Conservation (phyloP, 2,888 invertebrate genomes). For the Dryomyza anilis region DNA sequence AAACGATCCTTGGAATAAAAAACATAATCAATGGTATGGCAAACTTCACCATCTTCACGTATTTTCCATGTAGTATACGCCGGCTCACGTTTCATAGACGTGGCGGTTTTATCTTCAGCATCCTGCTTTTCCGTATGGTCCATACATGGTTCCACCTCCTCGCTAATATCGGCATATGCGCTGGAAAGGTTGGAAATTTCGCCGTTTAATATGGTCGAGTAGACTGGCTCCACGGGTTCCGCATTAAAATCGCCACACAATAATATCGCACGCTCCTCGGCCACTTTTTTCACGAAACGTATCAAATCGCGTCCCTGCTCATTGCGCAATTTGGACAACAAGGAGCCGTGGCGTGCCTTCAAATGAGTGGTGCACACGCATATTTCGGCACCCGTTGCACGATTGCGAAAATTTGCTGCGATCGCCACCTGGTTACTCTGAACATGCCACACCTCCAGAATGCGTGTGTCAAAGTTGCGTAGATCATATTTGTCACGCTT, state of each 20-base stretch:
- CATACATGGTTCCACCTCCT: slow-evolving; percentile 40
- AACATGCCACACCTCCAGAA: slow-evolving; percentile 74
- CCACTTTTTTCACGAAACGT: slow-evolving; percentile 64
- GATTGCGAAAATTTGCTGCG: slow-evolving; percentile 64
- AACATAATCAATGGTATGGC: slow-evolving; percentile 77
- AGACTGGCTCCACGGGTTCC: slow-evolving; percentile 73
- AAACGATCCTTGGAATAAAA: slow-evolving; percentile 68
- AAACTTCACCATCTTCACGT: slow-evolving; percentile 72
- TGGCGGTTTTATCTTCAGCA: slow-evolving; percentile 40
- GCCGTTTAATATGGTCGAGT: slow-evolving; percentile 65
- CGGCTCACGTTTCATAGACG: slow-evolving; percentile 66
- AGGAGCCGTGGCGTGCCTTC: slow-evolving; percentile 73
- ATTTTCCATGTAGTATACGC: slow-evolving; percentile 79
- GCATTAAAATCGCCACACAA: slow-evolving; percentile 80
- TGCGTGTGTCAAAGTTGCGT: slow-evolving; percentile 65
- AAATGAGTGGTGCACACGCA: slow-evolving; percentile 75
- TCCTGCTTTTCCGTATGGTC: slow-evolving; percentile 28
- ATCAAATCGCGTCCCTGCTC: slow-evolving; percentile 74
- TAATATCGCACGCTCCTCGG: slow-evolving; percentile 66
- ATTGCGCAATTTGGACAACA: slow-evolving; percentile 70
- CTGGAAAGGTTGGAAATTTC: slow-evolving; percentile 61
- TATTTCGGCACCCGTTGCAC: slow-evolving; percentile 66
- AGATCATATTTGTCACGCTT: slow-evolving; percentile 68
- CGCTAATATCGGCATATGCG: slow-evolving; percentile 63
- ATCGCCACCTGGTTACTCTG: slow-evolving; percentile 77